Conservation (phyloP, 2,797 vertebrate genomes). For the Phoebastria nigripes region DNA sequence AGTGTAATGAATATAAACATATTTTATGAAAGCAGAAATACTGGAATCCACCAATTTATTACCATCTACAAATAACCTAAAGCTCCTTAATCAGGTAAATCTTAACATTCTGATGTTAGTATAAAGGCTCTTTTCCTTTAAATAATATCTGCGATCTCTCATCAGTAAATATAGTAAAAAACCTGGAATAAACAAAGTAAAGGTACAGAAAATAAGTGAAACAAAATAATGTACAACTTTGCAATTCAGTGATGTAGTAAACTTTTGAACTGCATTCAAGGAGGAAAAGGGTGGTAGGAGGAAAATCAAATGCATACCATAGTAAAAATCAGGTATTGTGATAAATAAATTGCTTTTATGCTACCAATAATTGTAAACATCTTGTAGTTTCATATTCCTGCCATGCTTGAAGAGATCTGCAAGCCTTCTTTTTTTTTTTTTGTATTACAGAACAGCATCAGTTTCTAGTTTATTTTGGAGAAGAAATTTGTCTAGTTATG, state of each 20-base stretch:
- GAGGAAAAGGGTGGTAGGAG: background rate
- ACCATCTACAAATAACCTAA: background rate
- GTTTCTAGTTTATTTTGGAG: conserved; percentile 45
- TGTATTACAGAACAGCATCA: background rate
- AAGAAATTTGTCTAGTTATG: background rate
- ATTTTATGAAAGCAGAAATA: background rate
- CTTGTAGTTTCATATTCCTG: conserved; percentile 36
- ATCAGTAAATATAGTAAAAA: background rate
- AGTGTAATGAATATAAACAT: background rate
- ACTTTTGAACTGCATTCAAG: background rate
- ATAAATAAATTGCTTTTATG: conserved; percentile 12
- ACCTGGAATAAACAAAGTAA: background rate
- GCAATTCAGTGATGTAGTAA: background rate
- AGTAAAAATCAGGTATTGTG: background rate
- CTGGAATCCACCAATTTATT: background rate
- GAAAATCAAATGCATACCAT: background rate
- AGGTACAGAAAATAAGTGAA: background rate
- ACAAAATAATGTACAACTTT: background rate
- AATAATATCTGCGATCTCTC: background rate
- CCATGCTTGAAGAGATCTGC: background rate
- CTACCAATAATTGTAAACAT: conserved; percentile 38
- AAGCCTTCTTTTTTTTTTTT: background rate
- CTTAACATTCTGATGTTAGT: background rate
- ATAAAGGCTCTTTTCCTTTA: background rate
- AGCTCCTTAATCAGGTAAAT: background rate